Conservation (phyloP, 2,113 vertebrate species). For the Tachycineta bicolor region DNA sequence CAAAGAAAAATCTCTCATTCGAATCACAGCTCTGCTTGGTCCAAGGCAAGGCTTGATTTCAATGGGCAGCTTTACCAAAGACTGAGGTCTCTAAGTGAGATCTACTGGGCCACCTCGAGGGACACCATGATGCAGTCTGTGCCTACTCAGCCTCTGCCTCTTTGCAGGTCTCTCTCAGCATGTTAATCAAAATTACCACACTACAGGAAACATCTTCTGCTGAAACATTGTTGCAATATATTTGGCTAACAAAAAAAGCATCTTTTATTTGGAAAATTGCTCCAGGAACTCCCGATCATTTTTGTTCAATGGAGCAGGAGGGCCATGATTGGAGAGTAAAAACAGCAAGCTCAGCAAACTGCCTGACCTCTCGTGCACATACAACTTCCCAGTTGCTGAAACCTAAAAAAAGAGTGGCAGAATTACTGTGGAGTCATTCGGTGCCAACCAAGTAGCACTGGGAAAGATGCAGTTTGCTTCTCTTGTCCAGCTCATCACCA, state of each 20-base stretch:
- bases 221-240: slow-evolving; percentile 11
- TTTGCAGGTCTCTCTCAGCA: neutral
- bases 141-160: neutral
- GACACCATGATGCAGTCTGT: neutral
- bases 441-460: neutral
- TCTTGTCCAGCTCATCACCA: neutral
- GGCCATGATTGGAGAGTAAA: neutral
- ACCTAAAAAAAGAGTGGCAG: neutral
- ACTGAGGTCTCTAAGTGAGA: neutral
- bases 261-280: slow-evolving; percentile 44
- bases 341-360: neutral
- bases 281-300: neutral
- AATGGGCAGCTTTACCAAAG: neutral
- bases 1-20: neutral
- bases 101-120: neutral
- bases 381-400: neutral
- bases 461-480: neutral
- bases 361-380: neutral
- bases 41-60: neutral
- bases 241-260: neutral
- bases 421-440: neutral
- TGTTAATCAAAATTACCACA: neutral
- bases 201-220: neutral
- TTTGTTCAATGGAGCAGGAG: neutral
- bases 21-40: neutral